A percentile compares a stretch with the other conserved stretches of the same genome.
Conservation (phyloP, 2,113 vertebrate genomes). For the Tapirus terrestris region DNA sequence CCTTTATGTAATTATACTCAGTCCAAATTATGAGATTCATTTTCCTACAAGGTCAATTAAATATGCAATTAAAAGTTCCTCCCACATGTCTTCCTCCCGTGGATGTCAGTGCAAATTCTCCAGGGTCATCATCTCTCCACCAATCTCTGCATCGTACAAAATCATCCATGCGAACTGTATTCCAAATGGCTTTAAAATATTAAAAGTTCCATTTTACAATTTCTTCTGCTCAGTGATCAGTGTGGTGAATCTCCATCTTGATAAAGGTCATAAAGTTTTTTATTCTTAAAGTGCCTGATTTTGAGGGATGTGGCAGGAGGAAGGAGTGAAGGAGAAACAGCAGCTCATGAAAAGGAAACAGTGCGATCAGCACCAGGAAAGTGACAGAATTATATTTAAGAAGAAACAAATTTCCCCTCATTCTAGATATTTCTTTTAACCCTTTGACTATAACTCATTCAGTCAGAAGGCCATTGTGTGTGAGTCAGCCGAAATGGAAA, state of each 20-base stretch:
- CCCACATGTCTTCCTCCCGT: neutral
- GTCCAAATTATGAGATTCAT: constrained; percentile 11
- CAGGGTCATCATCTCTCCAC: constrained; percentile 1
- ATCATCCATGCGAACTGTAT: constrained; percentile 37
- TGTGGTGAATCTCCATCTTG: constrained; percentile 31
- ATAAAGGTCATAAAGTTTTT: constrained; percentile 45
- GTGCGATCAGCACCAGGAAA: neutral
- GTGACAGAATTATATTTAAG: neutral
- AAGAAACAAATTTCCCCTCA: neutral
- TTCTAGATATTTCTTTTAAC: neutral
- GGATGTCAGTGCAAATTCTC: constrained; percentile 31
- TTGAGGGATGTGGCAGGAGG: neutral
- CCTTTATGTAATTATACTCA: neutral
- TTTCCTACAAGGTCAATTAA: constrained; percentile 67
- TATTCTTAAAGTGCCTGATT: neutral
- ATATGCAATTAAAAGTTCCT: constrained; percentile 59
- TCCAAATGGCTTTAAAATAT: constrained; percentile 72
- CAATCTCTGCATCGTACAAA: constrained; percentile 21
- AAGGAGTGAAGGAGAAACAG: neutral
- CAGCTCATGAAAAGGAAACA: neutral
- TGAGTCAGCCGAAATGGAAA: neutral
- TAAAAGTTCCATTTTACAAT: constrained; percentile 64
- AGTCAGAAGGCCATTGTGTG: neutral
- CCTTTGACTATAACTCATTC: neutral
- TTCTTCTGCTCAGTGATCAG: constrained; percentile 62